Evolutionary conservation across 2,113 vertebrate genomes (phyloP), one percentile per base, ranked within the genome.

Genomic region (Apeltes quadracus): DNA sequence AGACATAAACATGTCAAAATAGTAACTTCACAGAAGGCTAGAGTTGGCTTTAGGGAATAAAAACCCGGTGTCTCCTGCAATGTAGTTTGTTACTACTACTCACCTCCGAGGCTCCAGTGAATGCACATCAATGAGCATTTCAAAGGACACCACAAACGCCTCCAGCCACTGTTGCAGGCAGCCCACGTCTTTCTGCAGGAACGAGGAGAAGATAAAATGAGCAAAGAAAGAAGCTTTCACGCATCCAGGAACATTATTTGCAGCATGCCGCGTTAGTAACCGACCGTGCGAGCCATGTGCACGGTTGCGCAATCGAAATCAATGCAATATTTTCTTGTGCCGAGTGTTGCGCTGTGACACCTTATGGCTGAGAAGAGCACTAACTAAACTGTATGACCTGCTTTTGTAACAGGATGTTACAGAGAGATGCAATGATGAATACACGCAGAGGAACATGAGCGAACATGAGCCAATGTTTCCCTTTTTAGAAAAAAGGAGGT

Each of bases 121-220:
- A 23, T 94, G 91, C n/a, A 96, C 93, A 5, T 94, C 86, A 53
- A 98, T 95, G 90, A 94, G 92, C 90, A 94, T 96, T 89, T 98
- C 95, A 11, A 97, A 98, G 85, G 93, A 92, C 0, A 83, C 86
- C 85, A 98, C 97, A 0, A 98, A 98, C 0, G 93, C 92, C 85
- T 98, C 95, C 79, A 99, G 91, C 96, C 96, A 98, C 87, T 97
- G 96, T 87, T 96, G 96, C 91, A 98, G 93, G 89, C 96, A 98
- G 18, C 77, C 84, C 82, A 95, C 94, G 89, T 98, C 96, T 93
- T 96, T 98, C 97, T 98, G 94, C 59, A 86, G 76, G 54, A 51
- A 48, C 27, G 13, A 53, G 65, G 61, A 23, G n/a, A 65, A 20
- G 62, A 51, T 63, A 43, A 41, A n/a, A 43, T 76, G 61, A 79